Evolutionary conservation across 1,140 invertebrate species (phyloP).

Genomic region (Trichomalopsis sarcophagae): DNA sequence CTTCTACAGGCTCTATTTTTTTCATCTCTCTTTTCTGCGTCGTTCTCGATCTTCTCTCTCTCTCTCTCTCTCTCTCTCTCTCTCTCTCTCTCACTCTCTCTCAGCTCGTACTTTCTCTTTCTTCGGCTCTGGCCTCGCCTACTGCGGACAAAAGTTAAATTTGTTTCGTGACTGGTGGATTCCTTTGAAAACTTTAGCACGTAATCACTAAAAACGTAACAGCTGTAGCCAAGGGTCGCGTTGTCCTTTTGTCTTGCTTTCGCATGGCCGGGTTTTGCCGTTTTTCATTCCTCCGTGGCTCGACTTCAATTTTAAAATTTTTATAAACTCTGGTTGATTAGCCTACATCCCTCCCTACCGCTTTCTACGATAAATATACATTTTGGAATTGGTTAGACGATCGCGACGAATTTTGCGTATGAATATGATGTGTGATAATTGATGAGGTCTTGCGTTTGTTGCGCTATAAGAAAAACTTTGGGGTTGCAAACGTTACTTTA

Average conservation of each 20-base stretch:
- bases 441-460: no score
- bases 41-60: not conserved
- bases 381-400: not conserved
- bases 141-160: constrained; percentile 35
- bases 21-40: not conserved
- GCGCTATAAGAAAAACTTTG: no score
- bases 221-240: not conserved
- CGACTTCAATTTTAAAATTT: not conserved
- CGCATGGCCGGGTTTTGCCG: not conserved
- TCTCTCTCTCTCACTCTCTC: not conserved
- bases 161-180: constrained; percentile 35
- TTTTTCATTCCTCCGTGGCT: constrained; percentile 23
- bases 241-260: not conserved
- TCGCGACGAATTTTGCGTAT: no score
- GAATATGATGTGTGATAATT: no score
- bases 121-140: not conserved
- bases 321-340: not conserved
- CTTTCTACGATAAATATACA: not conserved
- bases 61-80: not conserved
- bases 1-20: not conserved
- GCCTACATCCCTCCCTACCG: not conserved
- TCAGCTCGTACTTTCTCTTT: not conserved
- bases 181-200: constrained; percentile 21
- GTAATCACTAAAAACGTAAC: constrained; percentile 27
- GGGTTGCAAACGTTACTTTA: no score